Percentiles rank a stretch among this genome's conserved stretches.
These are phyloP conservation scores for Anguilla marmorata DNA, from an alignment of 2,797 vertebrate genomes.

Conservation along the genomic window DNA sequence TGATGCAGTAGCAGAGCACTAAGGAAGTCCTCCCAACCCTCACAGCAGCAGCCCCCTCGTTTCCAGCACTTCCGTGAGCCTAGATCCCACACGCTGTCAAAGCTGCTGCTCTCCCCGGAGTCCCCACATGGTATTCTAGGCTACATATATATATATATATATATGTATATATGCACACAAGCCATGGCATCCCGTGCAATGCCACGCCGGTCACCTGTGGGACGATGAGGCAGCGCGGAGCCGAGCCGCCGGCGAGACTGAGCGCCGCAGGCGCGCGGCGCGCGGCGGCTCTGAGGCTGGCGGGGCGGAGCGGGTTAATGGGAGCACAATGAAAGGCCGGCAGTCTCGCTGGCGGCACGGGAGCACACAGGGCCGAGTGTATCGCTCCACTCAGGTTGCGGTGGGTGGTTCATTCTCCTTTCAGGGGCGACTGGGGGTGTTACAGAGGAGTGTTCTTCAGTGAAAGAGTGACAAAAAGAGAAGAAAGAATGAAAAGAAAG, in stretches of 20 bases:
- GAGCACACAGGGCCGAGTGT: not conserved
- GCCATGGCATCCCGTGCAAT: not conserved
- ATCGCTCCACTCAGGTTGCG: not conserved
- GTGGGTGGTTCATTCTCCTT: not conserved
- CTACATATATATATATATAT: not conserved
- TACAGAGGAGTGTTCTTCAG: not conserved
- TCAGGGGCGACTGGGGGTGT: constrained; percentile 7
- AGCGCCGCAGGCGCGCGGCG: not conserved
- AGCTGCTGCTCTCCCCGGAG: constrained; percentile 55
- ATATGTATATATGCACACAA: not conserved
- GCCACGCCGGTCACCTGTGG: not conserved
- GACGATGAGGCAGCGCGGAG: not conserved
- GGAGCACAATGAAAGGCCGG: not conserved
- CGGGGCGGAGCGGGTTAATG: not conserved
- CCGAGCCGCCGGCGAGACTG: not conserved
- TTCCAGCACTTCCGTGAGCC: constrained; percentile 47
- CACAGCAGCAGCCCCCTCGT: constrained; percentile 43
- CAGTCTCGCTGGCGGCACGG: not conserved
- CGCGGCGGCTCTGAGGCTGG: not conserved
- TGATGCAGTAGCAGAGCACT: not conserved
- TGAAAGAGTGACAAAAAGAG: constrained; percentile 5
- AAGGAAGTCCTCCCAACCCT: constrained; percentile 25
- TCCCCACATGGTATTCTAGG: constrained; percentile 21
- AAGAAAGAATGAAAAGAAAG: not conserved
- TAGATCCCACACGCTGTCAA: constrained; percentile 51